phyloP scores from a whole-genome alignment of 37 sponge, comb jelly and placozoan species.

The Beroe forskalii region DNA sequence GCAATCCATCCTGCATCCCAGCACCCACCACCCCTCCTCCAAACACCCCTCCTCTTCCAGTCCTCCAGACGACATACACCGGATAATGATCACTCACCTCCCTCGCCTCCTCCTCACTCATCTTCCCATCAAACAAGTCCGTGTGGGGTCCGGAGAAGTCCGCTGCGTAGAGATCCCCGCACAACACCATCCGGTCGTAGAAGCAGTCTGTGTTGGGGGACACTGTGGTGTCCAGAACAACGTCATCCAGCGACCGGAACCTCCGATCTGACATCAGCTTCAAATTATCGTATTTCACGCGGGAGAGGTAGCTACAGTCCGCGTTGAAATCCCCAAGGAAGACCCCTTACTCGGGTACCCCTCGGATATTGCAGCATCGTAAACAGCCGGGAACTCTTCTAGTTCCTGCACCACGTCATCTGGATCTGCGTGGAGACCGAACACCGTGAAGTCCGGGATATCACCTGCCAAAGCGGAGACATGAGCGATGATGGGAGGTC shows the following conservation, averaged over 20 bases:
- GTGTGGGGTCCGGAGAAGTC: neutral
- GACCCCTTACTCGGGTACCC: conserved; percentile 66
- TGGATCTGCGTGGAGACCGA: conserved; percentile 79
- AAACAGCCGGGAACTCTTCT: conserved; percentile 72
- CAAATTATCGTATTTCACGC: conserved; percentile 57
- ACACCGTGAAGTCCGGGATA: conserved; percentile 72
- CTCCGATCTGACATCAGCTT: conserved; percentile 69
- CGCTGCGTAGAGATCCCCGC: neutral
- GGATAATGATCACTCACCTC: conserved; percentile 44
- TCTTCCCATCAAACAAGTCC: conserved; percentile 22
- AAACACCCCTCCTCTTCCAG: no score
- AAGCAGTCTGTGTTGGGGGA: conserved; percentile 73
- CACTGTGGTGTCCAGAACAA: conserved; percentile 74
- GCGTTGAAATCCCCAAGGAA: conserved; percentile 94
- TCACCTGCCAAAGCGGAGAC: neutral
- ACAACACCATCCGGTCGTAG: conserved; percentile 81
- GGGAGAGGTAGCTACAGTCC: conserved; percentile 81
- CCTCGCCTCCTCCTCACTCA: neutral
- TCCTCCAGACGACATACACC: neutral
- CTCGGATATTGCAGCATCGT: conserved; percentile 47
- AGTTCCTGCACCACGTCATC: conserved; percentile 74
- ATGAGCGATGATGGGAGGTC: conserved; percentile 45
- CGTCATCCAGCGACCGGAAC: conserved; percentile 78
- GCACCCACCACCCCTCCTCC: no score
- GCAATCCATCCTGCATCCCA: no score